These are phyloP conservation scores for Chiloscyllium punctatum DNA, from an alignment of 2,797 vertebrate species.

Conservation along the genomic window DNA sequence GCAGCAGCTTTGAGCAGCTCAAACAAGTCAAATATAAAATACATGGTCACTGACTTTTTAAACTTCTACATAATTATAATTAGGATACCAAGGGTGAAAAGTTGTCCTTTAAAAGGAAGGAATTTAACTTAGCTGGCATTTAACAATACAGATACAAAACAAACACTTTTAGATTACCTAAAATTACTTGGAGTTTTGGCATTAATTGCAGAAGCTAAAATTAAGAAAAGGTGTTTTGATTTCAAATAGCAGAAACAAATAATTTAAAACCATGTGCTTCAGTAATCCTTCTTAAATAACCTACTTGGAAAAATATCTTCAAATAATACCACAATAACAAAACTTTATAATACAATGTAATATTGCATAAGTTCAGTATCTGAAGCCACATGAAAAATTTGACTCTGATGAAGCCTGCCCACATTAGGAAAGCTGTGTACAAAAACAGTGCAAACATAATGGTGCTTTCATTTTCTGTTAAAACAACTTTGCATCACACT, in stretches of 20 bases:
- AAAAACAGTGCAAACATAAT: constrained; percentile 36
- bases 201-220: neutral
- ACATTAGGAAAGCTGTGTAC: constrained; percentile 32
- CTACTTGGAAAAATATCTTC: neutral
- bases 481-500: constrained; percentile 31
- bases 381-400: constrained; percentile 14
- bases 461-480: constrained; percentile 34
- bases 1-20: neutral
- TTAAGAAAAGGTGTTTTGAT: neutral
- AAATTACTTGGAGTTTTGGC: neutral
- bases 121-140: neutral
- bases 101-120: neutral
- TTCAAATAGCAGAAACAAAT: constrained; percentile 25
- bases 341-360: constrained; percentile 33
- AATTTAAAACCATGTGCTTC: constrained; percentile 24
- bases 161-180: neutral
- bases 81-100: neutral
- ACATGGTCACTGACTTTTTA: neutral
- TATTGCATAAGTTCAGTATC: constrained; percentile 29
- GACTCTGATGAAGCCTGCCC: constrained; percentile 27
- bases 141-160: constrained; percentile 12
- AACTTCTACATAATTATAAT: constrained; percentile 18
- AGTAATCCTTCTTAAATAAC: constrained; percentile 24
- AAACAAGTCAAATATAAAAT: constrained; percentile 13
- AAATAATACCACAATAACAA: constrained; percentile 29